Base-by-base conservation (phyloP, 2,797 vertebrate species). In the Onychomys leucogaster region DNA sequence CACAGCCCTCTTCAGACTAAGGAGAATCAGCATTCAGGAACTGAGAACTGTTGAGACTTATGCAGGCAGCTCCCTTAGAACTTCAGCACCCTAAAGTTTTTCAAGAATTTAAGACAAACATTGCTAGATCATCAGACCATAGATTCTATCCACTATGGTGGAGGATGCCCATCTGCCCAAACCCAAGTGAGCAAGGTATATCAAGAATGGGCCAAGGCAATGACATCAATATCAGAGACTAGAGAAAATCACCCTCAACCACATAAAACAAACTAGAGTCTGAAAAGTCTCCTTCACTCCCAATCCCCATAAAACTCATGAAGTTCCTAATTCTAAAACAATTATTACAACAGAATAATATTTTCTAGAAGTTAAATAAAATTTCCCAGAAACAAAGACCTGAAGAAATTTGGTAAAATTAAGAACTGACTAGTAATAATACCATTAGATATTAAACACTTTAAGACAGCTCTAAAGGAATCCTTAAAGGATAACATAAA, bases 311-410 rank as follows among this genome's bases (percentile, higher is more conserved):
- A 94, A 83, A 93, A 75, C 43, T 92, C 46, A 41, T 14, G 0
- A 92, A 55, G 29, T 77, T 92, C 87, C n/a, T 10, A 86, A 67
- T 77, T 95, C 34, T 82, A 86, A 34, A 90, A 81, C 32, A 49
- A 32, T 89, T 41, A 73, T 61, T n/a, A n/a, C 49, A 88, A 32
- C 23, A 96, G 37, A 81, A 76, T n/a, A 7, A 32, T 93, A 67
- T 59, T 80, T 63, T 63, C 13, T 92, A 32, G 69, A 92, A 89
- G 27, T 27, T 78, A 82, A 78, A 78, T 67, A 5, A 19, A 75
- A 91, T 89, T 90, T 76, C 17, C 55, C 14, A 89, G 29, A 93
- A 65, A 85, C 19, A 1, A 93, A 90, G 13, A 90, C 21, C 0
- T 91, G 27, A 19, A 77, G 46, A 78, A 63, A 16, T 29, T 65